Conservation (phyloP, 2,113 vertebrate species). For the Caranx ignobilis region DNA sequence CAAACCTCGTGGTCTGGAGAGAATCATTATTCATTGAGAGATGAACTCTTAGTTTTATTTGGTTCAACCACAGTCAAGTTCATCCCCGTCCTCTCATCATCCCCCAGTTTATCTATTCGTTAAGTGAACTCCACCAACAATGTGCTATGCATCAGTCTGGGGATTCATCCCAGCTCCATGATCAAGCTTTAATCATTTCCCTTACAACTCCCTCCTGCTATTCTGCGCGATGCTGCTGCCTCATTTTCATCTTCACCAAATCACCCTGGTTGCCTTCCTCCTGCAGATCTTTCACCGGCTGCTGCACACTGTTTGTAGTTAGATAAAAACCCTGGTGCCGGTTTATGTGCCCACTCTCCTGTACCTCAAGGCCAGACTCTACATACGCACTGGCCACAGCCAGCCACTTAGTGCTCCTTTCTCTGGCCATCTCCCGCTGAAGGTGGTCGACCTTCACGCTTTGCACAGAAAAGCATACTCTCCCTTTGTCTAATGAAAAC, state of each 20-base stretch:
- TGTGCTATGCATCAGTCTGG: not conserved
- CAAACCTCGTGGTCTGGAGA: conserved; percentile 34
- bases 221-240: conserved; percentile 27
- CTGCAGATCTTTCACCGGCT: conserved; percentile 7
- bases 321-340: conserved; percentile 24
- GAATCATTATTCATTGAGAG: conserved; percentile 19
- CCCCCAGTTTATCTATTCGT: conserved; percentile 39
- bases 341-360: conserved; percentile 3
- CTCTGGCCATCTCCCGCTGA: conserved; percentile 24
- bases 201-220: conserved; percentile 25
- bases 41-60: conserved; percentile 30
- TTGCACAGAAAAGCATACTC: conserved; percentile 40
- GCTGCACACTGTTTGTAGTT: conserved; percentile 40
- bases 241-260: conserved; percentile 49
- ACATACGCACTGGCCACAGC: not conserved
- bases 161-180: not conserved
- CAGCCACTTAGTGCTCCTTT: conserved; percentile 23
- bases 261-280: conserved; percentile 9
- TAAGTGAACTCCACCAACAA: conserved; percentile 43
- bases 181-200: conserved; percentile 36
- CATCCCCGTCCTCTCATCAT: conserved; percentile 38
- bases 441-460: conserved; percentile 44
- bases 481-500: conserved; percentile 4
- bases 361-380: conserved; percentile 21
- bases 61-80: conserved; percentile 36